Conservation (phyloP, 2,797 vertebrate species). For the Crocidura indochinensis region DNA sequence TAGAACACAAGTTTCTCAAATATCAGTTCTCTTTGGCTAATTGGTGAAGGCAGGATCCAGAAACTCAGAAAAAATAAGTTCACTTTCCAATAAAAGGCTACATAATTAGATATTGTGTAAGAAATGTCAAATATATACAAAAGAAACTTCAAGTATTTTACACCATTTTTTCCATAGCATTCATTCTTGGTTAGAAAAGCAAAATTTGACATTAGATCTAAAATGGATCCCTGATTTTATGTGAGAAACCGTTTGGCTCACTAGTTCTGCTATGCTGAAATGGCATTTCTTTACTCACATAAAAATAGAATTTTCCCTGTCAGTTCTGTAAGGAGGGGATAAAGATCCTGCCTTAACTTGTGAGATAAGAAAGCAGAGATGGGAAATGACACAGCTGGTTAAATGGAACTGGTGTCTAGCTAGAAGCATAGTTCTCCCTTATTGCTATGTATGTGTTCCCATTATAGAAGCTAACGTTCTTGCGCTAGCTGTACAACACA, state of each 20-base stretch:
- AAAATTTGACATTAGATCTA: slow-evolving; percentile 35
- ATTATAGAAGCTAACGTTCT: slow-evolving; percentile 68
- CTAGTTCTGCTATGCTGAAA: slow-evolving; percentile 61
- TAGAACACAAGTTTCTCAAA: not conserved
- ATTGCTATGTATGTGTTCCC: not conserved
- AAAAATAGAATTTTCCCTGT: slow-evolving; percentile 65
- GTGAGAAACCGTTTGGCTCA: slow-evolving; percentile 57
- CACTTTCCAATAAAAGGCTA: not conserved
- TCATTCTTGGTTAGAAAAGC: slow-evolving; percentile 11
- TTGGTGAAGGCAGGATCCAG: not conserved
- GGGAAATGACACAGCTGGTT: slow-evolving; percentile 50
- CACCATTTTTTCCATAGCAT: not conserved
- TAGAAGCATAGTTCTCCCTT: not conserved
- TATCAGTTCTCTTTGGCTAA: not conserved
- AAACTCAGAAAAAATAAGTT: slow-evolving; percentile 17
- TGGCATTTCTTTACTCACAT: slow-evolving; percentile 16
- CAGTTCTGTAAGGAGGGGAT: not conserved
- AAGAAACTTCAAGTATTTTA: slow-evolving; percentile 44
- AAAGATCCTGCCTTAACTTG: not conserved
- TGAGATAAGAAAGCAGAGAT: slow-evolving; percentile 50
- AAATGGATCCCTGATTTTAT: slow-evolving; percentile 67
- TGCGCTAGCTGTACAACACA: slow-evolving; percentile 44
- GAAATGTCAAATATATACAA: slow-evolving; percentile 12
- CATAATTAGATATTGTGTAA: not conserved
- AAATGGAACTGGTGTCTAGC: not conserved